Percentiles rank a stretch among this genome's conserved stretches.
Conservation (phyloP, 2,888 invertebrate genomes). For the Himalopsyche japonica region DNA sequence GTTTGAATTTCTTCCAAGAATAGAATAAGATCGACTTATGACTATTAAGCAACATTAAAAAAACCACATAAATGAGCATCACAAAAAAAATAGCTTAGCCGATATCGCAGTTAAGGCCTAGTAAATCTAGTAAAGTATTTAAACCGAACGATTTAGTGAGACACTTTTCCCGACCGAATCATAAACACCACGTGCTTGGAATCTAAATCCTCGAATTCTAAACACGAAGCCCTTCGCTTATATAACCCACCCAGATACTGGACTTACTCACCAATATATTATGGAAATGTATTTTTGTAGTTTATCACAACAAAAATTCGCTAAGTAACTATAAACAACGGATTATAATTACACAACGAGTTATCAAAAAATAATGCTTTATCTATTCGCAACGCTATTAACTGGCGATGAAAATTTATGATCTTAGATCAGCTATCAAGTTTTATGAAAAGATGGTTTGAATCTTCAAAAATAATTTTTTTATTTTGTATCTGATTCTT, state of each 20-base stretch:
- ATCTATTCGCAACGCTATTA: no score
- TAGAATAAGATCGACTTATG: not conserved
- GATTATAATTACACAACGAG: no score
- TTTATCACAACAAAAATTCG: no score
- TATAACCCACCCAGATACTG: not conserved
- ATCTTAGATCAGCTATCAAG: no score
- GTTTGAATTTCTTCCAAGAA: no score
- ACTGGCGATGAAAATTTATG: no score
- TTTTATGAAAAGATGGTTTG: no score
- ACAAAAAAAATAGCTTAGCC: not conserved
- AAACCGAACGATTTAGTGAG: not conserved
- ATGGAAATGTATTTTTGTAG: no score
- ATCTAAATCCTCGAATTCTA: not conserved
- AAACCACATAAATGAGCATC: not conserved
- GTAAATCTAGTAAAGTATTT: not conserved
- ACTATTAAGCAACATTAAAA: not conserved
- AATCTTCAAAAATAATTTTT: no score
- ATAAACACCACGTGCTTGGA: not conserved
- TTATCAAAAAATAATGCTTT: no score
- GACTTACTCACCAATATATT: not conserved
- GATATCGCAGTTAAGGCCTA: not conserved
- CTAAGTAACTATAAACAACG: no score
- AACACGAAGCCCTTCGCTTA: not conserved
- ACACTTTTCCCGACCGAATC: not conserved
- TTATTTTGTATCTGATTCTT: no score